Percentiles rank a stretch among this genome's conserved stretches.
These are phyloP conservation scores for Meloidogyne hapla DNA, from an alignment of 1,140 invertebrate genomes.

Conservation along the genomic window DNA sequence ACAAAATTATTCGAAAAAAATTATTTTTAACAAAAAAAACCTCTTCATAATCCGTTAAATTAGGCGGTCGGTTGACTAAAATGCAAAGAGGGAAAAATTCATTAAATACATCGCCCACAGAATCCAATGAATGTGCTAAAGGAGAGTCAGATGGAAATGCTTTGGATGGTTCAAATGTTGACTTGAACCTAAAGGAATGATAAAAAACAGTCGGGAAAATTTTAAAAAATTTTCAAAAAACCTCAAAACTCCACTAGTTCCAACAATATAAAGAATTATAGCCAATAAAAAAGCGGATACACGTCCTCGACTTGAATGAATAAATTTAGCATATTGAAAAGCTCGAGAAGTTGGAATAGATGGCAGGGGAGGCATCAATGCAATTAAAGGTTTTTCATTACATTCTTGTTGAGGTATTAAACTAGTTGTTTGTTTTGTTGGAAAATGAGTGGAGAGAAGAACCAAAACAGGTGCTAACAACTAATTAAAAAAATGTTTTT, in stretches of 20 bases:
- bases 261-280: conserved; percentile 46
- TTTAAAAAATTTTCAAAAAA: conserved; percentile 23
- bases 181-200: conserved; percentile 38
- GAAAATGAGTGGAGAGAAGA: conserved; percentile 12
- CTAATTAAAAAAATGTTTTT: not conserved
- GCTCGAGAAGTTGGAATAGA: not conserved
- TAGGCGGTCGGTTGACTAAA: conserved; percentile 57
- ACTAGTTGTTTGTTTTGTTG: not conserved
- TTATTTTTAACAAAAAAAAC: conserved; percentile 37
- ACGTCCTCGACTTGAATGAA: conserved; percentile 50
- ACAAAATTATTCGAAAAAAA: not conserved
- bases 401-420: not conserved
- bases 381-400: not conserved
- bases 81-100: conserved; percentile 59
- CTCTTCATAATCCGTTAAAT: conserved; percentile 49
- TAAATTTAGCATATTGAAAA: conserved; percentile 35
- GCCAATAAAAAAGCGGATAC: conserved; percentile 36
- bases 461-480: conserved; percentile 20
- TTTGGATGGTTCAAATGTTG: conserved; percentile 60
- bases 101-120: conserved; percentile 55
- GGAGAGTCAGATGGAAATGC: conserved; percentile 62
- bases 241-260: conserved; percentile 42
- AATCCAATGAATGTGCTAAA: conserved; percentile 49
- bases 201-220: not conserved
- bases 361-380: not conserved